Evolutionary conservation across 2,888 invertebrate species (phyloP).

Genomic region (Tolmerus cingulatus): DNA sequence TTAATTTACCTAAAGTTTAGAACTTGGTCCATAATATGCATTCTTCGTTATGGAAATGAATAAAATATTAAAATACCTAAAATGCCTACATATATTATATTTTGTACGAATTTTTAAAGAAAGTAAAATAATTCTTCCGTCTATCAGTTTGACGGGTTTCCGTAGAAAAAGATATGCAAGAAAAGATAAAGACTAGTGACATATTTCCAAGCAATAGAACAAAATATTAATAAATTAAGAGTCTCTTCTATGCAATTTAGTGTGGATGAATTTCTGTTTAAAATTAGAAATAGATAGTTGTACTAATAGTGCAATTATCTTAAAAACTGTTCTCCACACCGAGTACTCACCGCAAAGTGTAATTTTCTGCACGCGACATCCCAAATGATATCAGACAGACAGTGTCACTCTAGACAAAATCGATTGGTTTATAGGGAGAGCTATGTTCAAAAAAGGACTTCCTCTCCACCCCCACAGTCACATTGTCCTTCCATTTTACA

Average conservation of each 20-base stretch:
- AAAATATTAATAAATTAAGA: background rate
- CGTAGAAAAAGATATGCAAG: too few relatives aligned
- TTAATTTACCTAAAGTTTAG: too few relatives aligned
- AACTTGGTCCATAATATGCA: too few relatives aligned
- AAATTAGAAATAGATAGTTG: background rate
- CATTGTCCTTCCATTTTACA: background rate
- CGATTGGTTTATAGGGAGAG: background rate
- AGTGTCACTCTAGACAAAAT: background rate
- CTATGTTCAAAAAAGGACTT: background rate
- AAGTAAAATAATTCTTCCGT: too few relatives aligned
- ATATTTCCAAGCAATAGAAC: background rate
- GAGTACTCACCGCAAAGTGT: background rate
- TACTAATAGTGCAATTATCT: background rate
- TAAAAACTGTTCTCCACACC: background rate
- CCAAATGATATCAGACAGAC: background rate
- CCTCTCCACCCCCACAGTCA: background rate
- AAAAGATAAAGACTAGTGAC: background rate
- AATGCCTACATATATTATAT: too few relatives aligned
- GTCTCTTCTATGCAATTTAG: background rate
- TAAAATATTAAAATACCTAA: too few relatives aligned
- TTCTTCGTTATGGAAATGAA: too few relatives aligned
- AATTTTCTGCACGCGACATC: conserved; percentile 2
- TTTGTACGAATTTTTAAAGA: too few relatives aligned
- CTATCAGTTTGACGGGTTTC: too few relatives aligned
- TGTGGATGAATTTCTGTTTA: background rate